A percentile compares a stretch with the other conserved stretches of the same genome.
Evolutionary conservation across 2,113 vertebrate genomes (phyloP).

Genomic region (Taxidea taxus): DNA sequence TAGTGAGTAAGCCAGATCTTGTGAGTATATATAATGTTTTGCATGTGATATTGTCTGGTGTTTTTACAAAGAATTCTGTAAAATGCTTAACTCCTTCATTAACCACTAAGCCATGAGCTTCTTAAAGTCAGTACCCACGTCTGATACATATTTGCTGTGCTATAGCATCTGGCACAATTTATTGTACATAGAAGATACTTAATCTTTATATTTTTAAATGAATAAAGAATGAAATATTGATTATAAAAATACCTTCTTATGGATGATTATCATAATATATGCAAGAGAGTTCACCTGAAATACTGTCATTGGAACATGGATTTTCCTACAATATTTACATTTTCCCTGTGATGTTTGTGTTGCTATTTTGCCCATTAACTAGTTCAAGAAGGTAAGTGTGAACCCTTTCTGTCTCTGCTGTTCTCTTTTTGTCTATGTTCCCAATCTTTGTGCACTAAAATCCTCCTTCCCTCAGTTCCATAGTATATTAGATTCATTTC

Average conservation of each 20-base stretch:
- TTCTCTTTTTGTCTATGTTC: background rate
- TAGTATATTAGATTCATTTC: background rate
- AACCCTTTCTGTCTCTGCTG: background rate
- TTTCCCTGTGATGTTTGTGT: background rate
- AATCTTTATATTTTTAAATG: background rate
- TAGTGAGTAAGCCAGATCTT: background rate
- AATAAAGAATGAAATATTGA: background rate
- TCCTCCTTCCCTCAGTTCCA: background rate
- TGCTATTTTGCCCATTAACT: background rate
- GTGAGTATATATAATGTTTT: background rate
- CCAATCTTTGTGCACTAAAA: background rate
- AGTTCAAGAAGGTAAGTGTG: background rate
- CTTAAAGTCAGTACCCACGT: background rate
- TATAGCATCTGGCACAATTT: background rate
- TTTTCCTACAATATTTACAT: conserved; percentile 7
- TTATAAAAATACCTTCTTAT: conserved; percentile 9
- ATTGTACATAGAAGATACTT: background rate
- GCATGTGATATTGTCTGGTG: background rate
- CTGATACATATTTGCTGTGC: background rate
- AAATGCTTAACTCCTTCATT: conserved; percentile 17
- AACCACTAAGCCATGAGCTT: background rate
- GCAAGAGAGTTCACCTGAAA: background rate
- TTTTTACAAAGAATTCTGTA: conserved; percentile 4
- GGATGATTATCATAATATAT: background rate
- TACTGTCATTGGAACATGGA: background rate